These are phyloP conservation scores for Oreotrochilus melanogaster DNA, from an alignment of 2,113 vertebrate species.

Conservation along the genomic window DNA sequence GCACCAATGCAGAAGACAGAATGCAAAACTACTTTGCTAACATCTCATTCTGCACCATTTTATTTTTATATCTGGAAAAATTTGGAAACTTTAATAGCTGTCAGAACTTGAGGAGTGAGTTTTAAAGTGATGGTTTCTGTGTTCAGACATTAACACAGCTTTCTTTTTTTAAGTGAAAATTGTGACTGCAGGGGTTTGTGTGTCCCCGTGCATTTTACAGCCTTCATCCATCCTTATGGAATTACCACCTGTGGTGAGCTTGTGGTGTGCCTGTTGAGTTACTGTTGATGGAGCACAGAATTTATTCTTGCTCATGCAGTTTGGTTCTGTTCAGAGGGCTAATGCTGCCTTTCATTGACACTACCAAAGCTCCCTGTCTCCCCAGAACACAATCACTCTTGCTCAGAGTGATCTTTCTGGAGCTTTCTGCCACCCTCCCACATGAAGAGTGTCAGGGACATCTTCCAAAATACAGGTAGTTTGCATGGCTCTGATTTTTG, in stretches of 20 bases:
- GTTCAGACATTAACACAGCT: neutral
- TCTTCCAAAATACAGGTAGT: neutral
- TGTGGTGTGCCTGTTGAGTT: neutral
- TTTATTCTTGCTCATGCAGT: neutral
- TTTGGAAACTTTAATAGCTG: neutral
- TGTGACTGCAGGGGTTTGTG: neutral
- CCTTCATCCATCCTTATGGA: neutral
- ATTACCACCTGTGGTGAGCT: neutral
- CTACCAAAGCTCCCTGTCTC: neutral
- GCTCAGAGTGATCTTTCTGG: neutral
- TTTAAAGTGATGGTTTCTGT: neutral
- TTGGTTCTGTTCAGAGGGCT: neutral
- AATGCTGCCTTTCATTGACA: neutral
- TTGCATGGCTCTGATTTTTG: neutral
- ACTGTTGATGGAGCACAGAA: neutral
- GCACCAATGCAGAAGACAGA: neutral
- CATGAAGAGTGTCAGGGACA: neutral
- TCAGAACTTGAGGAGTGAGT: neutral
- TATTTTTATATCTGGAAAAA: neutral
- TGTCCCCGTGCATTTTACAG: neutral
- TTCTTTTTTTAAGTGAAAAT: neutral
- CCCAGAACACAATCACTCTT: neutral
- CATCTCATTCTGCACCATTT: neutral
- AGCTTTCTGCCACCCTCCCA: neutral
- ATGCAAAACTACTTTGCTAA: neutral